A percentile compares a stretch with the other conserved stretches of the same genome.
These are phyloP conservation scores for Hydropotes inermis DNA, from an alignment of 2,113 vertebrate species.

Conservation along the genomic window DNA sequence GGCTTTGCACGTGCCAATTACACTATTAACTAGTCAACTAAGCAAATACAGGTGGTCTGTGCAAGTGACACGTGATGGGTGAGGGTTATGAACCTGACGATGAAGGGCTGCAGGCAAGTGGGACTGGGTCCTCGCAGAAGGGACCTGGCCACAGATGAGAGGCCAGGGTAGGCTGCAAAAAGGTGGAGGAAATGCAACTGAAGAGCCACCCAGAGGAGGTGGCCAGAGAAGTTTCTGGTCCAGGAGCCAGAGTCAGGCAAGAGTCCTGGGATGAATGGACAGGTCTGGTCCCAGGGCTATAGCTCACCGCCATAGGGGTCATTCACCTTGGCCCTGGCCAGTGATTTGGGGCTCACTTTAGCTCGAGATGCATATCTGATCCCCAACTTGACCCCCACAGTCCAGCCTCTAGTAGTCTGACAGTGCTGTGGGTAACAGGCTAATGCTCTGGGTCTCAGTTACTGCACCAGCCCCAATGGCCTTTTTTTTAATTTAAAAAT, in stretches of 20 bases:
- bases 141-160: neutral
- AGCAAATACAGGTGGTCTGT: neutral
- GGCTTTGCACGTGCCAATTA: neutral
- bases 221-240: neutral
- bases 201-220: neutral
- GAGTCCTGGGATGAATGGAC: neutral
- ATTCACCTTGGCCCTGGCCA: neutral
- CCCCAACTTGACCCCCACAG: neutral
- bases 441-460: neutral
- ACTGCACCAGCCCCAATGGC: accelerated
- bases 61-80: neutral
- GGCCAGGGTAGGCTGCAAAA: neutral
- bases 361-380: neutral
- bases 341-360: neutral
- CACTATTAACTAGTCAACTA: neutral
- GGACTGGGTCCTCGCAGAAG: neutral
- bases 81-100: neutral
- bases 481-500: neutral
- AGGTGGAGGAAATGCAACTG: neutral
- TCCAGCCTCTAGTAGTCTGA: neutral
- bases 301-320: neutral
- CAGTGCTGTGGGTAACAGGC: neutral
- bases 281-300: neutral
- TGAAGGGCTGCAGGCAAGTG: neutral
- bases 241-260: neutral